Evolutionary conservation across 2,888 invertebrate genomes (phyloP), one percentile per base, ranked within the genome.

Genomic region (Blera fallax): DNA sequence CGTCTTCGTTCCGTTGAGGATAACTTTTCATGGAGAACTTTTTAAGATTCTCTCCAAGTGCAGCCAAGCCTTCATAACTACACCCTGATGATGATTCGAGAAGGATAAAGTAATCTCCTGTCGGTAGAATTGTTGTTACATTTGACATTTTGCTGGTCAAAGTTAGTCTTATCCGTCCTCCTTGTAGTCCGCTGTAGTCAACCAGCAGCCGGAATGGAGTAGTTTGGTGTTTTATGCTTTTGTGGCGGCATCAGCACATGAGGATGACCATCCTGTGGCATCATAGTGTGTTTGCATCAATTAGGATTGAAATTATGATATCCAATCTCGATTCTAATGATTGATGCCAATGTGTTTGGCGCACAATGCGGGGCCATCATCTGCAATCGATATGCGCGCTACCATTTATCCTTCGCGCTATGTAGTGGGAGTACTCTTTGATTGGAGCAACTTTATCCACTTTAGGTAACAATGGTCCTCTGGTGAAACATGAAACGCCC

Each of bases 281-380:
- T 64, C 58, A 58, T 56, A 70, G 60, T 56, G 52, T 83, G 72
- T 72, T 78, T 78, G 65, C 83, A 52, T 83, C 83, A 79, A 78
- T 79, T 83, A 83, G 54, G 52, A 65, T 21, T 37, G 10, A 24
- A 83, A 67, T 83, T 78, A 78, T 79, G 67, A 72, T 81, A 81
- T 60, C 52, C 60, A 76, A 69, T 81, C 54, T 45, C 60, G 32
- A 29, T 37, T 45, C 5, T 27, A 52, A 67, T 78, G 72, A 82
- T 72, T 43, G 82, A 82, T 77, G 43, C 37, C 27, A 7, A 14
- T 62, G 34, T 34, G 50, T 29, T 18, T 37, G 29, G 16, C n/a
- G 37, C 14, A 24, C 37, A 37, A 21, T 62, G 32, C 29, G n/a
- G n/a, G 8, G 0, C 24, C 48, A 37, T 8, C 48, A 58, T 37